Evolutionary conservation across 2,888 invertebrate species (phyloP).

Genomic region (Agrilus mali): DNA sequence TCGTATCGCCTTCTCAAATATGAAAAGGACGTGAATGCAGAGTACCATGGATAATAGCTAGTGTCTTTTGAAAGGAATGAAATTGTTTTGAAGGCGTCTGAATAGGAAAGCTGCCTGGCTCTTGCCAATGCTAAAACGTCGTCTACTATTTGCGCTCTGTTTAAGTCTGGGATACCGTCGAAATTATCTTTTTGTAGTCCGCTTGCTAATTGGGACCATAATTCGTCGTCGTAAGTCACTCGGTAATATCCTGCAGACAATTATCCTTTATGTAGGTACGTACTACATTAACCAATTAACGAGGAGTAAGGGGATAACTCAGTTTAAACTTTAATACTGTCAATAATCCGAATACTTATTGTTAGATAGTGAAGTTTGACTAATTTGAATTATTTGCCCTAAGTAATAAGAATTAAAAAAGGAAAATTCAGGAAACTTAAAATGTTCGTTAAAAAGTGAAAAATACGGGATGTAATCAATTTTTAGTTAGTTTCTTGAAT

Average conservation of each 20-base stretch:
- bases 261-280: conserved; percentile 5
- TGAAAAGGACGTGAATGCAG: conserved; percentile 41
- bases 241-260: conserved; percentile 47
- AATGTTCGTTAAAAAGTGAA: too few relatives aligned
- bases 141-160: conserved; percentile 67
- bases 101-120: conserved; percentile 46
- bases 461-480: too few relatives aligned
- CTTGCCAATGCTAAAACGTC: conserved; percentile 68
- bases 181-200: conserved; percentile 35
- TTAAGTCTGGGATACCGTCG: conserved; percentile 45
- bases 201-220: conserved; percentile 40
- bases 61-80: conserved; percentile 55
- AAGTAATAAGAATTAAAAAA: too few relatives aligned
- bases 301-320: too few relatives aligned
- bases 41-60: conserved; percentile 68
- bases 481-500: too few relatives aligned
- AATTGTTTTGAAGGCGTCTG: conserved; percentile 49
- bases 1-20: conserved; percentile 27
- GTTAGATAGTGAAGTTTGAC: not conserved
- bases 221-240: conserved; percentile 49
- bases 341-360: not conserved
- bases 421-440: too few relatives aligned
- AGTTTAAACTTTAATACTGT: too few relatives aligned
- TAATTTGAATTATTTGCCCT: not conserved
- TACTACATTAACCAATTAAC: too few relatives aligned